Conservation (phyloP, 2,888 invertebrate genomes). For the Synanthedon andrenaeformis region DNA sequence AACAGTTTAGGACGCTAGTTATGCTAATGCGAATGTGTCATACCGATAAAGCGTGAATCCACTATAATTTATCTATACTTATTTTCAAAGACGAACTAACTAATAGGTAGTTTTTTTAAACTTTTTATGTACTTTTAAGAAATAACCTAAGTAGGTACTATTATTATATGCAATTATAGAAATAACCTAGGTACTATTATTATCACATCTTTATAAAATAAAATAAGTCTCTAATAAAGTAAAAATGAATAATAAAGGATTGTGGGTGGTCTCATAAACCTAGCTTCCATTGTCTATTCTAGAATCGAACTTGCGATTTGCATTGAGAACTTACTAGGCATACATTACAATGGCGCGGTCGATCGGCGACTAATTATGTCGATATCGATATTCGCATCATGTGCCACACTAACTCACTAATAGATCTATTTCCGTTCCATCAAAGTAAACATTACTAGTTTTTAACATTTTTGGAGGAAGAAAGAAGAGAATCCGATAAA, state of each 20-base stretch:
- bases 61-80: background rate
- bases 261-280: slow-evolving; percentile 66
- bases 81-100: too few relatives aligned
- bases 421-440: slow-evolving; percentile 18
- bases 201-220: too few relatives aligned
- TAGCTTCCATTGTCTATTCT: slow-evolving; percentile 64
- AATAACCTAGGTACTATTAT: too few relatives aligned
- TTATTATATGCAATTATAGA: too few relatives aligned
- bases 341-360: slow-evolving; percentile 52
- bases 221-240: background rate
- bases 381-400: slow-evolving; percentile 55
- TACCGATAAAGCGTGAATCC: background rate
- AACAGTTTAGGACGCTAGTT: background rate
- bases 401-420: slow-evolving; percentile 54
- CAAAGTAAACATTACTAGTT: background rate
- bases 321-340: slow-evolving; percentile 61
- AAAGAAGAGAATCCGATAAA: too few relatives aligned
- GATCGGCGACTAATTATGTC: slow-evolving; percentile 56
- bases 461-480: background rate
- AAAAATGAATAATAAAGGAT: slow-evolving; percentile 3
- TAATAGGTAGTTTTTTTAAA: too few relatives aligned
- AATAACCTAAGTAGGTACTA: too few relatives aligned
- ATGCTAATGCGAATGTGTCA: background rate
- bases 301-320: slow-evolving; percentile 67
- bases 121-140: too few relatives aligned